Evolutionary conservation across 2,797 vertebrate genomes (phyloP), one percentile per base, ranked within the genome.

Genomic region (Thunnus albacares): DNA sequence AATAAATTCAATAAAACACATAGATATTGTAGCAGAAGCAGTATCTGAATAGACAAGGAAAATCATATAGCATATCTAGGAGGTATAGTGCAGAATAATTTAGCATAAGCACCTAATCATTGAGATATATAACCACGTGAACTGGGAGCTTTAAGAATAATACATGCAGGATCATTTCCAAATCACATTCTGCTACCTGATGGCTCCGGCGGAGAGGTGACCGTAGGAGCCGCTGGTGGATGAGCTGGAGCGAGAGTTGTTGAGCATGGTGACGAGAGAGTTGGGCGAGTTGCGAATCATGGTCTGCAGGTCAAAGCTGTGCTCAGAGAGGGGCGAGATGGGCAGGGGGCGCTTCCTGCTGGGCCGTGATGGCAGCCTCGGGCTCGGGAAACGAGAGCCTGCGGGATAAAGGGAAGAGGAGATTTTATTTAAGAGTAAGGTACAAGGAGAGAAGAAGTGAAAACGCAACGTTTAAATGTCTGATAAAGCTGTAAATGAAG

Each of bases 211-310:
- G 43, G 98, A 98, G 87, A 99, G 96, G 93, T 99, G 98, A n/a
- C 98, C 98, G 0, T 99, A 99, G 71, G 98, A 99, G 81, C 98
- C 98, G 92, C 97, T 98, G 85, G 98, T 97, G 91, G 98, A 99
- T 0, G 98, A 99, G 93, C 98, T 99, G 94, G 98, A 98, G 86
- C 98, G 97, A 13, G 98, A 99, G 94, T 98, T 99, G 94, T 99
- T 99, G 87, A 99, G 97, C 93, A 99, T 98, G 55, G 97, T 98
- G 92, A 98, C 97, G 86, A 99, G 94, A 53, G 98, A 99, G 93
- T 98, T 99, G 87, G 98, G 98, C 24, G 98, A 99, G 56, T 97
- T 98, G 83, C 98, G 95, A 89, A 99, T 99, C 97, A 99, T 98
- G 87, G 97, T 97, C 95, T 99, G 98, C 90, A 99, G 96, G 96